phyloP scores from a whole-genome alignment of 2,888 invertebrate species.

The Deilephila porcellus region DNA sequence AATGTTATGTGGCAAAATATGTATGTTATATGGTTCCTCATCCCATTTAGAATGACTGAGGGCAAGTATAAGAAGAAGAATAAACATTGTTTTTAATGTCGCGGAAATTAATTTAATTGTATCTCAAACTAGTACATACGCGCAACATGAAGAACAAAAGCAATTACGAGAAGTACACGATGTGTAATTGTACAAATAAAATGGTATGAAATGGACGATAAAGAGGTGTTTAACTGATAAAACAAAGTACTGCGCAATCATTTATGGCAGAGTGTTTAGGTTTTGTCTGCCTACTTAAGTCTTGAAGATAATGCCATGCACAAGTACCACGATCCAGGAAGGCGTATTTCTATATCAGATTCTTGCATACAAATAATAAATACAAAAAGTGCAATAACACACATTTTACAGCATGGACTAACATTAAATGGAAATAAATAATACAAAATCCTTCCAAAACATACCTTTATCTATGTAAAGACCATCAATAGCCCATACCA shows the following conservation, averaged over 20 bases:
- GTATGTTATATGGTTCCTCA: too few species aligned
- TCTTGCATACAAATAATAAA: neutral
- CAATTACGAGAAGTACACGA: slow-evolving; percentile 12
- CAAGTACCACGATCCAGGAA: neutral
- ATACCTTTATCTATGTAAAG: too few species aligned
- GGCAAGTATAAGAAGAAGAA: neutral
- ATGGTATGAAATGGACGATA: slow-evolving; percentile 31
- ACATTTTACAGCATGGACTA: too few species aligned
- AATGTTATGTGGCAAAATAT: too few species aligned
- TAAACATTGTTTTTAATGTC: neutral
- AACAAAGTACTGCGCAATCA: slow-evolving; percentile 40
- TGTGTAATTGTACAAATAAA: slow-evolving; percentile 24
- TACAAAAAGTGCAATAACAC: neutral
- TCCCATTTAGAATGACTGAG: too few species aligned
- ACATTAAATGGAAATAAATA: neutral
- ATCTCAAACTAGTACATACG: neutral
- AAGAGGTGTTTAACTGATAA: slow-evolving; percentile 47
- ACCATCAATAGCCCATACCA: too few species aligned
- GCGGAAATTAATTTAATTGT: neutral
- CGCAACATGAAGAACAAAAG: neutral
- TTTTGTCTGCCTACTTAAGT: neutral
- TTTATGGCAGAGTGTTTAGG: neutral
- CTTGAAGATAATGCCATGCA: neutral
- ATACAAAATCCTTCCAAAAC: too few species aligned
- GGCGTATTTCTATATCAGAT: neutral